These are phyloP conservation scores for Triplophysa bombifrons DNA, from an alignment of 2,797 vertebrate species.

Conservation along the genomic window DNA sequence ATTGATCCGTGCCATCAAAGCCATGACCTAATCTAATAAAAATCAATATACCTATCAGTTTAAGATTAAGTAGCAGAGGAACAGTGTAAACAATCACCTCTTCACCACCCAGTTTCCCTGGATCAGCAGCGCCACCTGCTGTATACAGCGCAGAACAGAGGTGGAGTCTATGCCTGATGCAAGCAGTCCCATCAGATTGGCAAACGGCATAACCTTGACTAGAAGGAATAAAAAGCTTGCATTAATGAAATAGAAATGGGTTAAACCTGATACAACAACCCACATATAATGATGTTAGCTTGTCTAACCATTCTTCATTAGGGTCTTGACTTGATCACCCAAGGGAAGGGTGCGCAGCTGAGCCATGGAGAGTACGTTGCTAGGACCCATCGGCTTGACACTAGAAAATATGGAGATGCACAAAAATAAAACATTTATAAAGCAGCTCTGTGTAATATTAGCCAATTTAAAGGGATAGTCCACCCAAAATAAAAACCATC, in stretches of 20 bases:
- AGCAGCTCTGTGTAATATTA: neutral
- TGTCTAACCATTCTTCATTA: slow-evolving; percentile 93
- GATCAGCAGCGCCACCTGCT: slow-evolving; percentile 97
- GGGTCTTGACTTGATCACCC: slow-evolving; percentile 93
- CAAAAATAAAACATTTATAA: neutral
- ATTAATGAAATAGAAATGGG: neutral
- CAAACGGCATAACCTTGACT: slow-evolving; percentile 97
- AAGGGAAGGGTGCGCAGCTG: slow-evolving; percentile 93
- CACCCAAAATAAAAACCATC: no score
- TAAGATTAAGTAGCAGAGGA: neutral
- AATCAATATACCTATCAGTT: neutral
- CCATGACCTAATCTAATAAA: neutral
- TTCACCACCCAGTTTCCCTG: slow-evolving; percentile 99
- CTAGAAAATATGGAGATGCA: slow-evolving; percentile 63
- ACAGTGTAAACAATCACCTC: slow-evolving; percentile 76
- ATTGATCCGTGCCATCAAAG: neutral
- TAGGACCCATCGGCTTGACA: slow-evolving; percentile 88
- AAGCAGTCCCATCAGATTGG: slow-evolving; percentile 94
- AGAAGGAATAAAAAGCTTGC: slow-evolving; percentile 35
- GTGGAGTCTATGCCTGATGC: slow-evolving; percentile 89
- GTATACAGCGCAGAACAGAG: slow-evolving; percentile 91
- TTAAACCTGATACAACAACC: neutral
- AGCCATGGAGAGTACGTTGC: slow-evolving; percentile 97
- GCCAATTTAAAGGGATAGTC: no score
- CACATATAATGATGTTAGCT: no score